A percentile compares a stretch with the other conserved stretches of the same genome.
Conservation (phyloP, 2,888 invertebrate genomes). For the Euzophera pinguis region DNA sequence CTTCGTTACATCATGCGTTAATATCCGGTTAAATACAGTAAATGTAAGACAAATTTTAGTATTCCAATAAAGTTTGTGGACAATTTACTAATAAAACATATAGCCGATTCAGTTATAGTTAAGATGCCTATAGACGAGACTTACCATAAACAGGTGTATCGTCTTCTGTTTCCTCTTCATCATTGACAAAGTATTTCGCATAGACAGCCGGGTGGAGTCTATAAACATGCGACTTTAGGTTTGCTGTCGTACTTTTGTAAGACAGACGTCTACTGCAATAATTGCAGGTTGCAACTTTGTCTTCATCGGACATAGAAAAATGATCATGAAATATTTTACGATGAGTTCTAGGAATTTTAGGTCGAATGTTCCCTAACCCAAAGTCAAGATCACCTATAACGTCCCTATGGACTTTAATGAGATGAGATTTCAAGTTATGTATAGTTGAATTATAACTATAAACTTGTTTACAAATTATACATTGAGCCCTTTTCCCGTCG, state of each 20-base stretch:
- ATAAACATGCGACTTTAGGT: conserved; percentile 22
- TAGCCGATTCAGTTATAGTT: no score
- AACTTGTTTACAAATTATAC: conserved; percentile 19
- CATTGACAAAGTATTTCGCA: not conserved
- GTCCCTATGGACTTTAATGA: conserved; percentile 11
- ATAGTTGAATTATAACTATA: conserved; percentile 21
- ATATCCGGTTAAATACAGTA: no score
- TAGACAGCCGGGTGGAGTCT: conserved; percentile 4
- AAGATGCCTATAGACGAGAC: no score
- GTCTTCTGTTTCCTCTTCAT: not conserved
- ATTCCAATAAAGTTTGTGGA: no score
- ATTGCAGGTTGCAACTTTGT: conserved; percentile 22
- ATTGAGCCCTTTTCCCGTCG: conserved; percentile 16
- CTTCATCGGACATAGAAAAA: conserved; percentile 11
- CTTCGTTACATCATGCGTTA: no score
- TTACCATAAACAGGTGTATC: not conserved
- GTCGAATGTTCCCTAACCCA: not conserved
- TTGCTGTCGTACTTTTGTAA: conserved; percentile 20
- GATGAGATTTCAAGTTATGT: conserved; percentile 24
- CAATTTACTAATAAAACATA: no score
- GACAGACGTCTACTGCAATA: conserved; percentile 15
- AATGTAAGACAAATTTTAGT: no score
- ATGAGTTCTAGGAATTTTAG: not conserved
- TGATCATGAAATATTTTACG: conserved; percentile 16
- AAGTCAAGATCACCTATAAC: not conserved